Conservation (phyloP, 2,113 vertebrate genomes). For the Protobothrops flavoviridis region DNA sequence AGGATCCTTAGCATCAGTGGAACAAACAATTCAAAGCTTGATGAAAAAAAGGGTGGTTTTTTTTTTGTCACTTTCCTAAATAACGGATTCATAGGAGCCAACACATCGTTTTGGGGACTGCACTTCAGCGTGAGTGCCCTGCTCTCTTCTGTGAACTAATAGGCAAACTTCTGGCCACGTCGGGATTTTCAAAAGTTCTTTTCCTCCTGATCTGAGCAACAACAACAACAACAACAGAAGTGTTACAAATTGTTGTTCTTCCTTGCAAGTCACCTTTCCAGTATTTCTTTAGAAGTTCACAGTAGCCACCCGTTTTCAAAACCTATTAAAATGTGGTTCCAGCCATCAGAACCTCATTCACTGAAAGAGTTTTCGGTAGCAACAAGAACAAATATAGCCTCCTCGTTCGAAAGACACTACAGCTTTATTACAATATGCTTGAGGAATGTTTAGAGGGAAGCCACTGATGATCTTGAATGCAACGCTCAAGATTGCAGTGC, state of each 20-base stretch:
- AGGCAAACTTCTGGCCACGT: background rate
- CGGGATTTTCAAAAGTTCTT: background rate
- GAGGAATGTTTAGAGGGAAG: background rate
- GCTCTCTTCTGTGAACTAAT: background rate
- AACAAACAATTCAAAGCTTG: background rate
- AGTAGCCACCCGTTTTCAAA: background rate
- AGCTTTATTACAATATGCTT: background rate
- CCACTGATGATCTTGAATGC: background rate
- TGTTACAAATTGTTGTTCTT: background rate
- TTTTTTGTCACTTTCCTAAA: background rate
- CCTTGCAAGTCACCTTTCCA: background rate
- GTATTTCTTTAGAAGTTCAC: background rate
- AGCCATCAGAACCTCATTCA: background rate
- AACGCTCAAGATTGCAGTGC: background rate
- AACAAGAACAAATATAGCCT: background rate
- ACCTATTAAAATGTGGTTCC: background rate
- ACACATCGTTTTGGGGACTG: background rate
- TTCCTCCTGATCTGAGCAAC: background rate
- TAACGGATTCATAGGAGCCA: background rate
- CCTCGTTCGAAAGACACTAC: background rate
- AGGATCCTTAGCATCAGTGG: background rate
- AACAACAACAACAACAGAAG: background rate
- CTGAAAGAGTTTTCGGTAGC: background rate
- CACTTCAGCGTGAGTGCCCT: background rate
- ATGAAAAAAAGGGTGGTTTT: background rate